phyloP scores from a whole-genome alignment of 2,797 vertebrate species.

The Champsocephalus gunnari region DNA sequence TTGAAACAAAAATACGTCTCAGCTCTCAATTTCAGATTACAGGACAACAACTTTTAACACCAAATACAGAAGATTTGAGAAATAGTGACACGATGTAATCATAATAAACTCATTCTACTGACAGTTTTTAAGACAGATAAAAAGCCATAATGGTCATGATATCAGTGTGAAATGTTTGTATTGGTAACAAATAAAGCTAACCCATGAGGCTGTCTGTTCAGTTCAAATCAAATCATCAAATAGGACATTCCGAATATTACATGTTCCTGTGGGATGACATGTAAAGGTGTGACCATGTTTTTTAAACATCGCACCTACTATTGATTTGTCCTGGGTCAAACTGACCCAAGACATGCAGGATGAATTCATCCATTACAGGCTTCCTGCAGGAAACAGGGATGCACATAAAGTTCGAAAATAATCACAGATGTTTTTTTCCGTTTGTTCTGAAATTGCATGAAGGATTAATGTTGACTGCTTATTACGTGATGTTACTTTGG shows the following conservation, averaged over 20 bases:
- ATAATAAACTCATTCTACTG: too few species aligned
- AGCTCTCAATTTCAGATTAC: too few species aligned
- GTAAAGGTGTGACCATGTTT: too few species aligned
- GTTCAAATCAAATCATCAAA: background rate
- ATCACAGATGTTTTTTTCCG: background rate
- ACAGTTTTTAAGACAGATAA: too few species aligned
- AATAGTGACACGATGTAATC: too few species aligned
- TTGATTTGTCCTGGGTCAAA: background rate
- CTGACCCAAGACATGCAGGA: background rate
- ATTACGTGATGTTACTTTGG: background rate
- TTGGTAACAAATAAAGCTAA: background rate
- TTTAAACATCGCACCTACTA: background rate
- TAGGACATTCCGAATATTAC: background rate
- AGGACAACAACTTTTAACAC: too few species aligned
- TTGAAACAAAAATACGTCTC: too few species aligned
- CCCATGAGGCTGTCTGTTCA: background rate
- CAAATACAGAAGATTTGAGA: too few species aligned
- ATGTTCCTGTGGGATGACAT: background rate
- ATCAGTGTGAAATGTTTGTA: background rate
- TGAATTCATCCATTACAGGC: background rate
- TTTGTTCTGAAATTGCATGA: background rate
- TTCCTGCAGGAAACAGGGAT: background rate
- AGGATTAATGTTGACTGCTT: conserved; percentile 13
- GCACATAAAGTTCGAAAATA: background rate
- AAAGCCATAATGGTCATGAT: background rate